phyloP scores from a whole-genome alignment of 2,113 vertebrate species.

The Boulengeromyrus knoepffleri region DNA sequence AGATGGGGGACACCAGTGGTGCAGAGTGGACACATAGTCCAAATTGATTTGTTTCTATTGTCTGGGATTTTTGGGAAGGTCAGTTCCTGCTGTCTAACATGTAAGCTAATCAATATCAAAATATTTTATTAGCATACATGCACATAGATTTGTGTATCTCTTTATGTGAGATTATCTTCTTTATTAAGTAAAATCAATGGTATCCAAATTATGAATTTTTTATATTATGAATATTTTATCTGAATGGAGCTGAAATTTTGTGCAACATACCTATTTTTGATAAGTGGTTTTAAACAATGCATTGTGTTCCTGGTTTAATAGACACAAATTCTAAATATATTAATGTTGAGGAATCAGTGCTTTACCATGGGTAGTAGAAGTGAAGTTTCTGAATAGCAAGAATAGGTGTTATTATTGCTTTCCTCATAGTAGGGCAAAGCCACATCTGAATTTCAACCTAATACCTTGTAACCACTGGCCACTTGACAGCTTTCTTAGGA shows the following conservation, averaged over 20 bases:
- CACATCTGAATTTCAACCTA: not conserved
- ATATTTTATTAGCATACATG: not conserved
- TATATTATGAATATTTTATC: not conserved
- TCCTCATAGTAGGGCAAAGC: not conserved
- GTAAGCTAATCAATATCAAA: slow-evolving; percentile 29
- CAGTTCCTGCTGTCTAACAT: slow-evolving; percentile 33
- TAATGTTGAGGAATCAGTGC: not conserved
- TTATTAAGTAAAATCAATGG: not conserved
- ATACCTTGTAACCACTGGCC: not conserved
- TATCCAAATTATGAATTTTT: not conserved
- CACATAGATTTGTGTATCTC: not conserved
- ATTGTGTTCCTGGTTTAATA: not conserved
- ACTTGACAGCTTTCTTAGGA: not conserved
- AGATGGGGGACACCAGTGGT: slow-evolving; percentile 59
- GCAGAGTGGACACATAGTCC: slow-evolving; percentile 52
- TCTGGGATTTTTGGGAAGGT: slow-evolving; percentile 42
- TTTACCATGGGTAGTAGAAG: not conserved
- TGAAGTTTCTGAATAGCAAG: not conserved
- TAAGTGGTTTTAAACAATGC: not conserved
- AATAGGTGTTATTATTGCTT: not conserved
- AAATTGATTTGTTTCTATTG: slow-evolving; percentile 62
- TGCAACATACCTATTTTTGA: not conserved
- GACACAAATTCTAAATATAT: not conserved
- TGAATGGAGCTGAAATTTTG: not conserved
- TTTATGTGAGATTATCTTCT: not conserved